Base-by-base conservation (phyloP, 2,797 vertebrate species). In the Delichon dasypus region DNA sequence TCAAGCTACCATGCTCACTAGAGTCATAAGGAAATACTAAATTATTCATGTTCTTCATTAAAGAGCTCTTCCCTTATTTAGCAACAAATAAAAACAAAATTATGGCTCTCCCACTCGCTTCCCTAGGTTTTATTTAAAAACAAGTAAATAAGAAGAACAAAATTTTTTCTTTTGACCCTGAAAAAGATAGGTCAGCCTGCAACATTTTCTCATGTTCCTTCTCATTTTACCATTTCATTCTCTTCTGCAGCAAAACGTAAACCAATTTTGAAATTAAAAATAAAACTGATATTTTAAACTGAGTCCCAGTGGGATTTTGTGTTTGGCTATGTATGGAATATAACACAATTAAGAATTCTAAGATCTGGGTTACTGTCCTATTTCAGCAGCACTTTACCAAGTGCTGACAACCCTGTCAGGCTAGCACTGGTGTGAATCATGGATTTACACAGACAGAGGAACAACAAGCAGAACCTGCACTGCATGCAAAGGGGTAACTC, bases 21-120 rank as follows among this genome's bases (percentile, higher is more conserved):
- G 29, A 81, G 77, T 83, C 48, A 88, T 77, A 54, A 77, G 30
- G 23, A 94, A 96, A 93, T 53, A 85, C 3, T 81, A 54, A 68
- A 78, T 78, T 90, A 90, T 88, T 96, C 8, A 90, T 93, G 74
- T 77, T 29, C 53, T 66, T 89, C 60, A 73, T 91, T 93, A 94
- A 92, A 70, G 30, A 93, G 27, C 20, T 90, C 89, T 85, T 93
- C 70, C 34, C 38, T 92, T 45, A 85, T 82, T 84, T 89, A 82
- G 26, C 4, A 7, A 50, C 32, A 80, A 76, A 79, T 47, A 73
- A 87, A 94, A 90, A 25, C 26, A 86, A 90, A 81, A 85, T 70
- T 38, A 89, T 64, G 45, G 13, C 21, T 70, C 40, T 32, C 36
- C 67, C 38, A 57, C 40, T 94, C 88, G 8, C 23, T 88, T 21